Evolutionary conservation across 1,140 invertebrate genomes (phyloP).

Genomic region (Megalonaias nervosa): DNA sequence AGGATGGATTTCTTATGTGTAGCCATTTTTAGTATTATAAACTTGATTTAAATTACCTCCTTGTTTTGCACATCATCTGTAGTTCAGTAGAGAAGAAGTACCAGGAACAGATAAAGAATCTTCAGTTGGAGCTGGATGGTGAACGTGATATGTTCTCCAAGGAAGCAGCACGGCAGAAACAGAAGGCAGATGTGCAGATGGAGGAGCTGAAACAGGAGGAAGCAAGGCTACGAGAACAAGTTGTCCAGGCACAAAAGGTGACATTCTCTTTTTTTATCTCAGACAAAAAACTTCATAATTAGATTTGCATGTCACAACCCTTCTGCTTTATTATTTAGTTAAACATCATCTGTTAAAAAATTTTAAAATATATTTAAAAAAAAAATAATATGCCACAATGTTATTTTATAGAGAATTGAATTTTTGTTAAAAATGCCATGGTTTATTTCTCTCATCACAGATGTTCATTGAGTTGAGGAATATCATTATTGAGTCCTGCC

Average conservation of each 20-base stretch:
- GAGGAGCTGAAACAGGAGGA: constrained; percentile 44
- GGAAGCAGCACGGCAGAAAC: constrained; percentile 22
- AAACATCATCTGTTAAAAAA: neutral
- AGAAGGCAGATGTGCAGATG: constrained; percentile 33
- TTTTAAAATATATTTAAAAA: too few species aligned
- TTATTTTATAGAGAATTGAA: too few species aligned
- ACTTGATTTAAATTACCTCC: too few species aligned
- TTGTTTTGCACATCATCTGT: neutral
- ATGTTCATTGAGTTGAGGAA: too few species aligned
- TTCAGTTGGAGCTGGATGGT: constrained; percentile 78
- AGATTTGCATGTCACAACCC: neutral
- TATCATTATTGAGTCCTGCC: too few species aligned
- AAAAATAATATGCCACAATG: too few species aligned
- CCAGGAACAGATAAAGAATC: constrained; percentile 80
- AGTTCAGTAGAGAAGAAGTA: constrained; percentile 83
- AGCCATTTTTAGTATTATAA: too few species aligned
- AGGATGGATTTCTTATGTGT: too few species aligned
- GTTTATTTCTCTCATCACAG: too few species aligned
- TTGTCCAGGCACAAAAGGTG: constrained; percentile 40
- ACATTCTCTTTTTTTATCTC: neutral
- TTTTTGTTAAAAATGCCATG: too few species aligned
- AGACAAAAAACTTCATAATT: neutral
- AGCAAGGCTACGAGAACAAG: constrained; percentile 38
- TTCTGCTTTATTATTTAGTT: neutral
- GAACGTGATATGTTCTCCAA: constrained; percentile 37